A percentile compares a stretch with the other conserved stretches of the same genome.
phyloP scores from a whole-genome alignment of 2,888 invertebrate genomes.

The Drosophila subsilvestris region DNA sequence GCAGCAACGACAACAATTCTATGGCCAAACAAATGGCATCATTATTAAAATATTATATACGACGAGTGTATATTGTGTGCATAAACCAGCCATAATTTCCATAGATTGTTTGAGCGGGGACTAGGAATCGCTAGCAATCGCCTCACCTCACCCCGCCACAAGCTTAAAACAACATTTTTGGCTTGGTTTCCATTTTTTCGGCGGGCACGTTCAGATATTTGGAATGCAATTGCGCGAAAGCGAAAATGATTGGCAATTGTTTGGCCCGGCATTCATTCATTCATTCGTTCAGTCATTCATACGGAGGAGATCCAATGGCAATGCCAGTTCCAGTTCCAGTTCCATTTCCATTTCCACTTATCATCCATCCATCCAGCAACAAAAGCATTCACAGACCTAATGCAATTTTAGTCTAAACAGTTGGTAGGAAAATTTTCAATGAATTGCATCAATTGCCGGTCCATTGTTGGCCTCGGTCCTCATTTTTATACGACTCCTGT shows the following conservation, averaged over 20 bases:
- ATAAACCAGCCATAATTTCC: slow-evolving; percentile 31
- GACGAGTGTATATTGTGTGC: slow-evolving; percentile 27
- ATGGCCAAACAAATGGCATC: slow-evolving; percentile 78
- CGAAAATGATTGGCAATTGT: slow-evolving; percentile 82
- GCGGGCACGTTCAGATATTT: slow-evolving; percentile 58
- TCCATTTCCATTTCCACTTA: slow-evolving; percentile 22
- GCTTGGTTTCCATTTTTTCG: slow-evolving; percentile 29
- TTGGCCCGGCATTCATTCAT: slow-evolving; percentile 57
- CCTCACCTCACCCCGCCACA: not conserved
- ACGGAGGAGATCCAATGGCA: not conserved
- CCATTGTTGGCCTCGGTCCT: slow-evolving; percentile 61
- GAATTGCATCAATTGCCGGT: slow-evolving; percentile 79
- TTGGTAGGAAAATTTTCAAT: slow-evolving; percentile 75
- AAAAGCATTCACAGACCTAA: slow-evolving; percentile 63
- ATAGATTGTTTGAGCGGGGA: slow-evolving; percentile 38
- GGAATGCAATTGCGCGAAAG: slow-evolving; percentile 74
- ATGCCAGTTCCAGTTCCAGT: slow-evolving; percentile 5
- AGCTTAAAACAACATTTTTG: slow-evolving; percentile 42
- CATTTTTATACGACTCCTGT: slow-evolving; percentile 14
- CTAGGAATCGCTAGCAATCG: not conserved
- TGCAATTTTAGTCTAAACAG: slow-evolving; percentile 80
- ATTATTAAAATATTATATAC: slow-evolving; percentile 74
- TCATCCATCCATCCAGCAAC: slow-evolving; percentile 25
- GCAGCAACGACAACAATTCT: slow-evolving; percentile 53
- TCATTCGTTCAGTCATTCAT: slow-evolving; percentile 9